These are phyloP conservation scores for Hirtodrosophila cameraria DNA, from an alignment of 2,888 invertebrate species.

Conservation along the genomic window DNA sequence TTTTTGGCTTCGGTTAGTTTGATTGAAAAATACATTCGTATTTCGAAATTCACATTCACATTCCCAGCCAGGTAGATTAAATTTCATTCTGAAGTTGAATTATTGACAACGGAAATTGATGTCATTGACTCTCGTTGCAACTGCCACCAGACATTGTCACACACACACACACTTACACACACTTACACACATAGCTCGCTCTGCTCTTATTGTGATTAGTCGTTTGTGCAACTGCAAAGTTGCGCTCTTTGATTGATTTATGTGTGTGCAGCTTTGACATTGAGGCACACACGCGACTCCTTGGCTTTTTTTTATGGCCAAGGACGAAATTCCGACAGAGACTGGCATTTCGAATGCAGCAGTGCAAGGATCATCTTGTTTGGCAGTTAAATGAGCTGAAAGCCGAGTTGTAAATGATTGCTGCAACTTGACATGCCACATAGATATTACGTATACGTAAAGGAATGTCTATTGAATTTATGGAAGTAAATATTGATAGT, in stretches of 20 bases:
- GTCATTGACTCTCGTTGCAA: conserved; percentile 61
- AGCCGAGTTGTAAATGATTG: conserved; percentile 23
- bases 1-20: conserved; percentile 33
- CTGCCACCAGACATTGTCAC: conserved; percentile 19
- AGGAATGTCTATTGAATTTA: too few species aligned
- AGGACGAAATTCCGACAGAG: conserved; percentile 2
- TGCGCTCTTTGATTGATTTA: conserved; percentile 64
- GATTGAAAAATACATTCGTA: conserved; percentile 37
- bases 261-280: conserved; percentile 36
- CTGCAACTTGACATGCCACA: too few species aligned
- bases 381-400: conserved; percentile 55
- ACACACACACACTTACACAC: conserved; percentile 15
- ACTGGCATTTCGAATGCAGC: conserved; percentile 8
- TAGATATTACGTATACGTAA: too few species aligned
- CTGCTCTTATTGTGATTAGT: conserved; percentile 67
- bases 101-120: conserved; percentile 72
- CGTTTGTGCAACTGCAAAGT: conserved; percentile 40
- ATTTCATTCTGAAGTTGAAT: conserved; percentile 68
- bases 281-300: conserved; percentile 20
- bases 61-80: conserved; percentile 55
- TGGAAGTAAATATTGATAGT: too few species aligned
- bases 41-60: not conserved
- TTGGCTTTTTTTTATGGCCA: conserved; percentile 26
- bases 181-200: conserved; percentile 25
- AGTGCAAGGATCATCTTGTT: conserved; percentile 23